phyloP scores from a whole-genome alignment of 2,888 invertebrate species.

The Drosophila antonietae region DNA sequence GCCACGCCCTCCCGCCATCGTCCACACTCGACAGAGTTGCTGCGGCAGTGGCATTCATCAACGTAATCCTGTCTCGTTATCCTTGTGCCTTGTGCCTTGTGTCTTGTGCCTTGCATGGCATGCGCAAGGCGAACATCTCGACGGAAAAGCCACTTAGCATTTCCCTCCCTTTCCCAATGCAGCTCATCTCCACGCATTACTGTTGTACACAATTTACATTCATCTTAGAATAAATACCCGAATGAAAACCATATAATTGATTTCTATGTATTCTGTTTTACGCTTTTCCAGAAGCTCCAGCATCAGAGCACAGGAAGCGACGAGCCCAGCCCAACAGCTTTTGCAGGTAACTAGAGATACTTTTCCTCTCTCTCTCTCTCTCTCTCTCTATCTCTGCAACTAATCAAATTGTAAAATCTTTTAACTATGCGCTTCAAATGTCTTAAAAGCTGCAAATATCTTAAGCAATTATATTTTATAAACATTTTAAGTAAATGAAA shows the following conservation, averaged over 20 bases:
- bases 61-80: constrained; percentile 70
- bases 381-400: background rate
- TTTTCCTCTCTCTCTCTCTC: background rate
- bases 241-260: constrained; percentile 53
- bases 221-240: constrained; percentile 41
- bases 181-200: constrained; percentile 18
- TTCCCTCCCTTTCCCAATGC: constrained; percentile 13
- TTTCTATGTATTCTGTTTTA: constrained; percentile 39
- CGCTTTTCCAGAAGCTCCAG: constrained; percentile 7
- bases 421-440: background rate
- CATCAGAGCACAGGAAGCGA: background rate
- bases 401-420: background rate
- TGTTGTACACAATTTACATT: constrained; percentile 40
- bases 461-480: background rate
- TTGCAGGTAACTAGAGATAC: constrained; percentile 18
- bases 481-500: background rate
- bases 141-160: constrained; percentile 62
- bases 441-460: background rate
- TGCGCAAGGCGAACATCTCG: constrained; percentile 54
- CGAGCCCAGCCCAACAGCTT: background rate
- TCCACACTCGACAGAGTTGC: background rate
- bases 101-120: constrained; percentile 40
- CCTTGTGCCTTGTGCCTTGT: constrained; percentile 33
- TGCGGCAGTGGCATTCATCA: constrained; percentile 66
- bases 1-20: background rate